Percentiles rank a stretch among this genome's conserved stretches.
phyloP scores from a whole-genome alignment of 2,888 invertebrate species.

The Belgica antarctica region DNA sequence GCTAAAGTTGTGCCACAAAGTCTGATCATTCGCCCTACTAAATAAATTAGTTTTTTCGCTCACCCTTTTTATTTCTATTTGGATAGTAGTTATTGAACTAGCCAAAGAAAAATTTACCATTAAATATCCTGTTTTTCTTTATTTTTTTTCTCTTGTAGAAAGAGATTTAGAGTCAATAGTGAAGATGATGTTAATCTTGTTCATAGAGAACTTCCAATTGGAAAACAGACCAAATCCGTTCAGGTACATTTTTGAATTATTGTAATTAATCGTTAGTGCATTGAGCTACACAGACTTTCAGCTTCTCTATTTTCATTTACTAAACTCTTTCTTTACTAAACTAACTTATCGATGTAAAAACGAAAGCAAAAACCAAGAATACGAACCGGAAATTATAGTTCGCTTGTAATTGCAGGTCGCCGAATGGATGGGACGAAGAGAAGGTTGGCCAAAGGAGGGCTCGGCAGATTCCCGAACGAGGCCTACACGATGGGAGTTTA shows the following conservation, averaged over 20 bases:
- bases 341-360: background rate
- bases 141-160: conserved; percentile 60
- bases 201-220: conserved; percentile 67
- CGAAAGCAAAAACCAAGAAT: conserved; percentile 20
- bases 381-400: background rate
- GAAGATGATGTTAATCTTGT: conserved; percentile 73
- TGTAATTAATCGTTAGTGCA: conserved; percentile 16
- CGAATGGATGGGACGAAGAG: conserved; percentile 72
- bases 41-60: background rate
- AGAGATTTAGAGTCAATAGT: conserved; percentile 71
- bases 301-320: conserved; percentile 32
- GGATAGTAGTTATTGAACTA: conserved; percentile 11
- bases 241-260: conserved; percentile 58
- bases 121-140: conserved; percentile 44
- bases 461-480: conserved; percentile 64
- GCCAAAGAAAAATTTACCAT: conserved; percentile 24
- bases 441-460: conserved; percentile 84
- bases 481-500: conserved; percentile 72
- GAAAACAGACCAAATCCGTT: conserved; percentile 71
- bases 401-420: conserved; percentile 53
- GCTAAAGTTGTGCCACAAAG: too few species aligned
- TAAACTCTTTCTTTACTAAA: conserved; percentile 30
- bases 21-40: too few species aligned
- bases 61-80: conserved; percentile 3
- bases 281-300: background rate